Conservation (phyloP, 2,113 vertebrate species). For the Pangasianodon hypophthalmus region DNA sequence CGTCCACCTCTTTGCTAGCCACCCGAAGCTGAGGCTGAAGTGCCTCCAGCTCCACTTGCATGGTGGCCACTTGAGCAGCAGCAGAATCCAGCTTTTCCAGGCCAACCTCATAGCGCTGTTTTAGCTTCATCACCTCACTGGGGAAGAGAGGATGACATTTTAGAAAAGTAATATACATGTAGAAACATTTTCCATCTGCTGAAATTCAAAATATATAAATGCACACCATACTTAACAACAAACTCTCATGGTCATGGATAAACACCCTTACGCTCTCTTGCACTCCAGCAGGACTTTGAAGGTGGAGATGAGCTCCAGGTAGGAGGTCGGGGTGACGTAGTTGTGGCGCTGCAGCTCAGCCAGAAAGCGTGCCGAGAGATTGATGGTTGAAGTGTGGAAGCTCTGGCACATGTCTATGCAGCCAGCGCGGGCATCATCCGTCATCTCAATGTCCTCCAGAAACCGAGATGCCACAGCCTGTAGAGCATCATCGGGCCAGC, state of each 20-base stretch:
- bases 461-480: slow-evolving; percentile 87
- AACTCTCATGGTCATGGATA: not conserved
- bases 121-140: slow-evolving; percentile 86
- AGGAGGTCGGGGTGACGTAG: slow-evolving; percentile 93
- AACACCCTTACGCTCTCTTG: slow-evolving; percentile 78
- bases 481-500: slow-evolving; percentile 88
- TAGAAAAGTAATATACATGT: not conserved
- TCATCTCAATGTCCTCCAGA: slow-evolving; percentile 87
- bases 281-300: slow-evolving; percentile 83
- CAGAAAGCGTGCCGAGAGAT: slow-evolving; percentile 77
- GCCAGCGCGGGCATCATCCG: slow-evolving; percentile 74
- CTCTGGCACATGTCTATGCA: slow-evolving; percentile 90
- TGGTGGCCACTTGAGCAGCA: slow-evolving; percentile 80
- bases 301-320: slow-evolving; percentile 89
- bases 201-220: not conserved
- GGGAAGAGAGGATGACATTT: not conserved
- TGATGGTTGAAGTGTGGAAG: slow-evolving; percentile 86
- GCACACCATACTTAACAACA: not conserved
- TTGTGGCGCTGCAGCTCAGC: slow-evolving; percentile 83
- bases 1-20: slow-evolving; percentile 85
- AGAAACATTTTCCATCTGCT: not conserved
- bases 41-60: slow-evolving; percentile 85
- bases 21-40: slow-evolving; percentile 84
- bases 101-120: slow-evolving; percentile 84
- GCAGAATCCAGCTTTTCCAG: slow-evolving; percentile 87